Evolutionary conservation across 2,797 vertebrate species (phyloP), one percentile per base, ranked within the genome.

Genomic region (Leptoclinus maculatus): DNA sequence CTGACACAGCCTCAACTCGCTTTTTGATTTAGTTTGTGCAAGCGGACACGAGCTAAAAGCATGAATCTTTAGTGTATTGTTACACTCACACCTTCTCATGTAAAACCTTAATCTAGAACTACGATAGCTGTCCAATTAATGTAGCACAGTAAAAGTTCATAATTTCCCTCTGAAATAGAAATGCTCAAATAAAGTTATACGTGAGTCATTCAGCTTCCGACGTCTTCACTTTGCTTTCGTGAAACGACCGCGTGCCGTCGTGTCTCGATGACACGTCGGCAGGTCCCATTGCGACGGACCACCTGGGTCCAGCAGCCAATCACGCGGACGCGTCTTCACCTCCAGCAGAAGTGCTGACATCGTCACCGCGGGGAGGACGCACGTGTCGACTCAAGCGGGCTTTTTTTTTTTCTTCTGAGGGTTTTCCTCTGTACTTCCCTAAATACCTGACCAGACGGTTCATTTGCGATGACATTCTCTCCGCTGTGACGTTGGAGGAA

Each of bases 281-380:
- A 2, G 45, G 57, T 74, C 77, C 68, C 79, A 58, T 10, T 4
- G 7, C 21, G 47, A 25, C 13, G 2, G 71, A 68, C 83, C 87
- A 89, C 83, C 83, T 88, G 87, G 71, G 90, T 87, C 87, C 76
- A 34, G 47, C 80, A 65, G 75, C 85, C 41, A 43, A 43, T 43
- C 41, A 43, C 41, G 41, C 25, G 0, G 34, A 49, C 67, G 3
- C 34, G 23, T 67, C 68, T 23, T 49, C 57, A 72, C 82, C 74
- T 74, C 62, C 0, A 79, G 87, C 86, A 71, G 57, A 66, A 63
- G 62, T 2, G 59, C 57, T 60, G 36, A 82, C 63, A 16, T 71
- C 47, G n/a, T 79, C 76, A 86, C 80, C 83, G 83, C 60, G 53
- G 67, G 47, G 78, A 71, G 69, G 79, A 71, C 51, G 32, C n/a